A percentile compares a stretch with the other conserved stretches of the same genome.
Conservation (phyloP, 1,140 invertebrate genomes). For the Magallana angulata region DNA sequence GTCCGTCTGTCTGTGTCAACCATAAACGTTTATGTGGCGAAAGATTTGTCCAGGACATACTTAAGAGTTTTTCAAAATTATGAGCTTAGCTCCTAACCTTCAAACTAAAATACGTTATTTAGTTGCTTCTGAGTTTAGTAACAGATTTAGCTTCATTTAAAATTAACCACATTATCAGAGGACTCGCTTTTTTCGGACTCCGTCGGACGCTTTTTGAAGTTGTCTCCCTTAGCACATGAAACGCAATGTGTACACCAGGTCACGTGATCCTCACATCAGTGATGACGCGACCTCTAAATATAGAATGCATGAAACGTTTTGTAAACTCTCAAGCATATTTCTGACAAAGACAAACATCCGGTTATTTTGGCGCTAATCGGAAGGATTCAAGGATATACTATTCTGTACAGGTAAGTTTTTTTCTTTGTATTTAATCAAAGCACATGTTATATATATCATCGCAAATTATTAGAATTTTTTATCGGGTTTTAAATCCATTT, state of each 20-base stretch:
- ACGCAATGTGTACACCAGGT: no score
- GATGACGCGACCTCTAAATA: no score
- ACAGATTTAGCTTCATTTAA: conserved; percentile 6
- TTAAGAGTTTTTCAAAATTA: conserved; percentile 7
- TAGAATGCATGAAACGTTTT: not conserved
- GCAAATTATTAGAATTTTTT: conserved; percentile 5
- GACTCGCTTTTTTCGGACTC: not conserved
- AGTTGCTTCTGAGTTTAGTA: not conserved
- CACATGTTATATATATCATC: not conserved
- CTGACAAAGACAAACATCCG: conserved; percentile 4
- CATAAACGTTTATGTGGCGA: not conserved
- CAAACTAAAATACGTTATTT: conserved; percentile 7
- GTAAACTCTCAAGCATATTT: conserved; percentile 5
- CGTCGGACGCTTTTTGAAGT: conserved; percentile 4
- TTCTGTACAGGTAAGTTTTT: conserved; percentile 6
- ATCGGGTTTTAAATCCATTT: conserved; percentile 1
- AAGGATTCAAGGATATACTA: not conserved
- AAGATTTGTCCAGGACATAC: conserved; percentile 5
- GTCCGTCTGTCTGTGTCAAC: not conserved
- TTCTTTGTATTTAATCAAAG: conserved; percentile 1
- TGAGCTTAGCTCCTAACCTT: not conserved
- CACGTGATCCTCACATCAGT: no score
- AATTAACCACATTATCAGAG: not conserved
- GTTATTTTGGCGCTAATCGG: not conserved
- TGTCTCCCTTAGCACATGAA: not conserved